Evolutionary conservation across 2,113 vertebrate species (phyloP).

Genomic region (Eira barbara): DNA sequence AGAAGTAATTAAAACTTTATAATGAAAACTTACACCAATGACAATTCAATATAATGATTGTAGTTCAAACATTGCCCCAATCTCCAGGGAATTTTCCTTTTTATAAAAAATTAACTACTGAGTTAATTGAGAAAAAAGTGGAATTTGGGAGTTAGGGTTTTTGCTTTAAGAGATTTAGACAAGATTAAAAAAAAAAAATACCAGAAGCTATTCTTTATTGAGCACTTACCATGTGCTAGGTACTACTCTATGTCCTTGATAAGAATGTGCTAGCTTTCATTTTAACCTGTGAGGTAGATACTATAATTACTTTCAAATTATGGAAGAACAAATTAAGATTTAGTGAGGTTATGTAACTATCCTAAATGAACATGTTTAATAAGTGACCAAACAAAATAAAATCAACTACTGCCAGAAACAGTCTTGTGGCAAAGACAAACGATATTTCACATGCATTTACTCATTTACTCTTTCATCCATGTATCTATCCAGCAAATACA

Average conservation of each 20-base stretch:
- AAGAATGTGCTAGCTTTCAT: not conserved
- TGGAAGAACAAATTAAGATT: not conserved
- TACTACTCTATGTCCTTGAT: not conserved
- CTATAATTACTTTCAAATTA: not conserved
- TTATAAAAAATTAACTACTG: not conserved
- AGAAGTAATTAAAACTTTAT: slow-evolving; percentile 58
- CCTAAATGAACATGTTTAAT: not conserved
- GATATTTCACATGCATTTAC: not conserved
- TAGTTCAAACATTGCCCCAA: not conserved
- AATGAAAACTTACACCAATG: slow-evolving; percentile 35
- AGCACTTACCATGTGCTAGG: not conserved
- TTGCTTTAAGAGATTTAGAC: not conserved
- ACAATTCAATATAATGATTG: not conserved
- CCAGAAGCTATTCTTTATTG: not conserved
- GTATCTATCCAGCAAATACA: not conserved
- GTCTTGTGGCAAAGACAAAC: not conserved
- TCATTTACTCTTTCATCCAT: not conserved
- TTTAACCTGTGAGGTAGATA: not conserved
- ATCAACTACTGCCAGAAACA: not conserved
- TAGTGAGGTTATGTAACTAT: not conserved
- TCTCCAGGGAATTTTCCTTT: slow-evolving; percentile 4
- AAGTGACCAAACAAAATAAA: not conserved
- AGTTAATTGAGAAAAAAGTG: slow-evolving; percentile 24
- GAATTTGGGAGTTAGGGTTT: not conserved
- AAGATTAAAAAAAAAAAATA: not conserved